These are phyloP conservation scores for Phylloscopus trochiloides DNA, from an alignment of 2,113 vertebrate species.

Conservation along the genomic window DNA sequence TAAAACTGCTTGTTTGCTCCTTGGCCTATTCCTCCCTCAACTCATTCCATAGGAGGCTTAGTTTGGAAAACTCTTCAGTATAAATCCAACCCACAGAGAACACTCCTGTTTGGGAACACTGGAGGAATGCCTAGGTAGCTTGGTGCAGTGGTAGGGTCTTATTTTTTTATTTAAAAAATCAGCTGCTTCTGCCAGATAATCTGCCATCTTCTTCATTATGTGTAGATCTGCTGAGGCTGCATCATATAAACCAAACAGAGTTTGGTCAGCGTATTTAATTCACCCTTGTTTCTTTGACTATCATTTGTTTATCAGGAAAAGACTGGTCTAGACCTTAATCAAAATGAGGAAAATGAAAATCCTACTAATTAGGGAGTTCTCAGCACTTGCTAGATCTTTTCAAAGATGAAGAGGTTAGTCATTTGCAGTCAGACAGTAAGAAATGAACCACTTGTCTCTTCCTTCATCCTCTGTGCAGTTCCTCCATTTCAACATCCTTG, in stretches of 20 bases:
- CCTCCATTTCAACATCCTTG: constrained; percentile 57
- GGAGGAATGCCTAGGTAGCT: neutral
- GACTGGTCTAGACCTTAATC: constrained; percentile 44
- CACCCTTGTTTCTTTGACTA: constrained; percentile 30
- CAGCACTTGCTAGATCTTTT: constrained; percentile 60
- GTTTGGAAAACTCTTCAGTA: neutral
- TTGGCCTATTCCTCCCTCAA: neutral
- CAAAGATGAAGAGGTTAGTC: constrained; percentile 63
- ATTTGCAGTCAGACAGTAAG: constrained; percentile 42
- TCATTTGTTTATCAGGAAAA: constrained; percentile 49
- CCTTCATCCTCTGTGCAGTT: constrained; percentile 31
- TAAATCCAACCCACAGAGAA: neutral
- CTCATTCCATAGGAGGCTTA: neutral
- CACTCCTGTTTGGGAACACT: neutral
- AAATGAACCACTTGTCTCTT: constrained; percentile 58
- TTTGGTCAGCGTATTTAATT: constrained; percentile 12
- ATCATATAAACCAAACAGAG: neutral
- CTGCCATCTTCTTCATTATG: neutral
- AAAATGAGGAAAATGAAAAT: constrained; percentile 48
- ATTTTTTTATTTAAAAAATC: neutral
- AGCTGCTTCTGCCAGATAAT: neutral
- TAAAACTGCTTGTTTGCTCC: neutral
- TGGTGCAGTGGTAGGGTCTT: neutral
- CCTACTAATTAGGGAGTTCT: constrained; percentile 38
- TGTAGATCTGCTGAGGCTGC: neutral